Percentiles rank a stretch among this genome's conserved stretches.
Evolutionary conservation across 1,140 invertebrate species (phyloP).

Genomic region (Pollicipes pollicipes): DNA sequence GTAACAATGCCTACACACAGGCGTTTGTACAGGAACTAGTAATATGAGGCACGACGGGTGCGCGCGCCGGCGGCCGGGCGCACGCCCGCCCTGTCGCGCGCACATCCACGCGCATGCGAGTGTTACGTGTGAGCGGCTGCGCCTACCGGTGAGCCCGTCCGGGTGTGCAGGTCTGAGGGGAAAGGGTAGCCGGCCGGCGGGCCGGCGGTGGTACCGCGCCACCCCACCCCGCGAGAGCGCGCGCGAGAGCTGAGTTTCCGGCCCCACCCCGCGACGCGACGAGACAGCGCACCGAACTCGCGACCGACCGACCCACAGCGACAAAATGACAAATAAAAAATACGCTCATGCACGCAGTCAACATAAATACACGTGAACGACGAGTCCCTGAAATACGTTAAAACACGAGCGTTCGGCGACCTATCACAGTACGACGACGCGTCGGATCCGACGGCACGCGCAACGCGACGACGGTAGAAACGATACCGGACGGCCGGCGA

Average conservation of each 20-base stretch:
- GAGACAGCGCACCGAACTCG: no score
- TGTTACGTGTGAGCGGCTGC: no score
- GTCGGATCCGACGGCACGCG: no score
- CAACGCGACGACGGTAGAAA: neutral
- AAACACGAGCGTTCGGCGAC: neutral
- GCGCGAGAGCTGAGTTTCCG: neutral
- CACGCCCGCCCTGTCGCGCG: no score
- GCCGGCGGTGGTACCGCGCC: no score
- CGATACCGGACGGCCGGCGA: no score
- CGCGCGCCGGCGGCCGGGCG: no score
- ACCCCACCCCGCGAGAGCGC: neutral
- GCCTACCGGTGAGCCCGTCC: neutral
- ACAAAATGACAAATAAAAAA: slow-evolving; percentile 1
- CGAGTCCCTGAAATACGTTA: neutral
- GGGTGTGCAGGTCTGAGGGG: neutral
- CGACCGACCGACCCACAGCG: no score
- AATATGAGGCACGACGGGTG: neutral
- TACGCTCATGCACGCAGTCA: neutral
- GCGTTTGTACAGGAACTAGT: neutral
- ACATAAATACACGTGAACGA: neutral
- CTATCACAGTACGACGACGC: neutral
- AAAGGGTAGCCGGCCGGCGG: no score
- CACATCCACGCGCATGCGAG: neutral
- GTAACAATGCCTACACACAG: neutral
- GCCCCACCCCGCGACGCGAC: no score